Evolutionary conservation across 2,113 vertebrate species (phyloP).

Genomic region (Tilapia sparmanii): DNA sequence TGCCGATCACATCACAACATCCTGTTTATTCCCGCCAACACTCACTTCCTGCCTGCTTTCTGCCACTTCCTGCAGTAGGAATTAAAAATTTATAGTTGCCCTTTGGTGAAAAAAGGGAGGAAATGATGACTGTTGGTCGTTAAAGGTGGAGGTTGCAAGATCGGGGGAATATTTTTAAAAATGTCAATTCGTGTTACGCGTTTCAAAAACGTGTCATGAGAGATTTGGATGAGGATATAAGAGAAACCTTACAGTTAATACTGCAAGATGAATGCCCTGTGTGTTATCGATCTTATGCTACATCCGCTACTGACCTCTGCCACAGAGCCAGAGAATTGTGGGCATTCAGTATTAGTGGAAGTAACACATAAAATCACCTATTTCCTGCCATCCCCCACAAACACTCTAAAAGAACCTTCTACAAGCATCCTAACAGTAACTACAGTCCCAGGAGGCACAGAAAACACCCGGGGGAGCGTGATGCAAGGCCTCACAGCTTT

Average conservation of each 20-base stretch:
- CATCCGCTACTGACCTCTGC: not conserved
- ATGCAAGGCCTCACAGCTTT: slow-evolving; percentile 14
- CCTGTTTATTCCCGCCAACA: slow-evolving; percentile 22
- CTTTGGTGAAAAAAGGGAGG: not conserved
- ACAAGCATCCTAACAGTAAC: not conserved
- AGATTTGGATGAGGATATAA: not conserved
- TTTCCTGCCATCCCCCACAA: not conserved
- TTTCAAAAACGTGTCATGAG: not conserved
- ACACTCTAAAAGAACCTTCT: not conserved
- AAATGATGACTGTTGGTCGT: not conserved
- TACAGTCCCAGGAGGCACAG: not conserved
- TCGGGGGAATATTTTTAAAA: not conserved
- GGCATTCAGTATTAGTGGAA: not conserved
- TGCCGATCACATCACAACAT: slow-evolving; percentile 8
- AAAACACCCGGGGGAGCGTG: not conserved
- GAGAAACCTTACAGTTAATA: not conserved
- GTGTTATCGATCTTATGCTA: not conserved
- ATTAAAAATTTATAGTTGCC: not conserved
- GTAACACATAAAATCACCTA: not conserved
- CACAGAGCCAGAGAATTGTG: not conserved
- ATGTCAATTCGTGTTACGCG: fast-evolving
- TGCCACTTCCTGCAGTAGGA: not conserved
- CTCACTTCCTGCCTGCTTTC: slow-evolving; percentile 24
- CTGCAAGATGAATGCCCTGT: not conserved
- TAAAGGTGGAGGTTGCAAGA: not conserved